Base-by-base conservation (phyloP, 1,140 invertebrate species). In the Anoplolepis gracilipes region DNA sequence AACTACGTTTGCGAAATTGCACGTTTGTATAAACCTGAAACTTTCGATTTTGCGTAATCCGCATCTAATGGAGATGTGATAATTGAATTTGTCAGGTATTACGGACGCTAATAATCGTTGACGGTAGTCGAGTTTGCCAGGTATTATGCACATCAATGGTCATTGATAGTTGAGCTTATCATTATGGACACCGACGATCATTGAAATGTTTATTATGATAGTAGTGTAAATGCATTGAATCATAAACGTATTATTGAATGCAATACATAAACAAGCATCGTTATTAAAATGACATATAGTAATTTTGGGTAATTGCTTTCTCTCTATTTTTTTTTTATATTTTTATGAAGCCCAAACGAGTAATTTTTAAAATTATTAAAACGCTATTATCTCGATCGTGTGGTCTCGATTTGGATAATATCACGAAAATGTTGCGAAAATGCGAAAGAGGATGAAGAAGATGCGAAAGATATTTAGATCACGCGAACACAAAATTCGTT, bases 141-240 rank as follows among this genome's bases (percentile, higher is more conserved):
- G n/a, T 84, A 77, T 73, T 73, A 22, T 33, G 55, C 16, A 53
- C 72, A 39, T 61, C 39, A 75, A 84, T 84, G 59, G 39, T 84
- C 81, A 75, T 77, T 62, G 81, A 75, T 84, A 84, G 39, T 13
- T 42, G 30, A 64, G 73, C 64, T 76, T 84, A 33, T 36, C 22
- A 42, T 39, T 64, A 62, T 77, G 72, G 57, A 22, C 61, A 36
- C 22, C n/a, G 19, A 59, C 39, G 57, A 72, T 59, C n/a, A 78
- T 49, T 62, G 81, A 84, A 64, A 53, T 77, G 59, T 79, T 77
- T 84, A 76, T 84, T 62, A 13, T 53, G 19, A 49, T 62, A 64
- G 13, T 5, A 13, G 8, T 10, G 11, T 39, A 72, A 30, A 30
- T 10, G 33, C 46, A n/a, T 46, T 69, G 28, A 59, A 30, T 72